Percentiles rank a stretch among this genome's conserved stretches.
Conservation (phyloP, 2,797 vertebrate genomes). For the Micromesistius poutassou region DNA sequence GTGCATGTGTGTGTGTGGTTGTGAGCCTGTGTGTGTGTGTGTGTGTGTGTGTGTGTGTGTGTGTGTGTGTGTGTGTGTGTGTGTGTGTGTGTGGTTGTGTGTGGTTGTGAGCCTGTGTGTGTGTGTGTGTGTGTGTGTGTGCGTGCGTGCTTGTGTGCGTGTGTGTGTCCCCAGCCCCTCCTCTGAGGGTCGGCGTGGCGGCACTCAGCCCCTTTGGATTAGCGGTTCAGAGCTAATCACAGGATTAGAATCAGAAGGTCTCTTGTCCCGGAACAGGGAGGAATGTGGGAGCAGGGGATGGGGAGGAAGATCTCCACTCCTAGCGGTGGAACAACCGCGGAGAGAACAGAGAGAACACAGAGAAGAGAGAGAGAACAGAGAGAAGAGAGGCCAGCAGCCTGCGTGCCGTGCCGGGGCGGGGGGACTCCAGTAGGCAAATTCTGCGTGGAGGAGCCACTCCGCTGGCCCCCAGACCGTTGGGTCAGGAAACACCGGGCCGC, state of each 20-base stretch:
- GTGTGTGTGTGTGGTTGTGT: background rate
- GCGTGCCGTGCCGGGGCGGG: no score
- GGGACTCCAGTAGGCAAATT: no score
- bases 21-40: background rate
- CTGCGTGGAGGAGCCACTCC: no score
- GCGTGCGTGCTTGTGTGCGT: conserved; percentile 5
- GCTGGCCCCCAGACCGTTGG: conserved; percentile 16
- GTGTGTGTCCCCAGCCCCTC: background rate
- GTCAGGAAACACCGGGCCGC: conserved; percentile 54
- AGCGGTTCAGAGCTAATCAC: conserved; percentile 53
- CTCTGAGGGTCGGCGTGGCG: background rate
- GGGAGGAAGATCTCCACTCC: background rate
- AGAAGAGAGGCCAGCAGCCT: no score
- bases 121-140: conserved; percentile 12
- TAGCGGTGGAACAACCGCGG: background rate
- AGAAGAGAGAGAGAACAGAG: no score
- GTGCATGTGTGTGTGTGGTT: conserved; percentile 1
- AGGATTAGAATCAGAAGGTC: conserved; percentile 64
- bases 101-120: background rate
- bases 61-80: conserved; percentile 8
- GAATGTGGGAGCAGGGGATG: conserved; percentile 27
- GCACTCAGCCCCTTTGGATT: conserved; percentile 48
- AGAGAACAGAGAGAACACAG: no score
- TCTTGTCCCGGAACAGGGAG: conserved; percentile 29
- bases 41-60: conserved; percentile 9